phyloP scores from a whole-genome alignment of 2,797 vertebrate species.

The Macrochelys suwanniensis region DNA sequence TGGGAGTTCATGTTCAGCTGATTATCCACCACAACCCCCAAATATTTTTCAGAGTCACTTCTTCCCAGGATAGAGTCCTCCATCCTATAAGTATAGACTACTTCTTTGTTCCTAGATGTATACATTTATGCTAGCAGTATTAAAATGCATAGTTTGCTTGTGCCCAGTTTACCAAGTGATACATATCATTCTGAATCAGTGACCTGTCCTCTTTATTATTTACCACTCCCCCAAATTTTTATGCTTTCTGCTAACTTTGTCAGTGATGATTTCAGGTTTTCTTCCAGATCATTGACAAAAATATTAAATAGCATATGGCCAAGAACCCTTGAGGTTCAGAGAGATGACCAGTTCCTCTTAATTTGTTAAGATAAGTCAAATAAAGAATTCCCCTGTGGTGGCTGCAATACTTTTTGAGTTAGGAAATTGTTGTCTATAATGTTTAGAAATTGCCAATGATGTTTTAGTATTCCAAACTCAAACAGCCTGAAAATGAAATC shows the following conservation, averaged over 20 bases:
- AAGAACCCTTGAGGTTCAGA: background rate
- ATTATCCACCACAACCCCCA: background rate
- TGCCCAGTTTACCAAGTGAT: background rate
- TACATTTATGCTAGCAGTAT: background rate
- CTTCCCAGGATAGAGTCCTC: background rate
- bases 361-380: background rate
- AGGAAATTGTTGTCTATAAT: background rate
- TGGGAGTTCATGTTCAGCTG: background rate
- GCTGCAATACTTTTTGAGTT: background rate
- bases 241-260: background rate
- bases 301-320: background rate
- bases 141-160: background rate
- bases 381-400: background rate
- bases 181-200: background rate
- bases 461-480: background rate
- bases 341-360: background rate
- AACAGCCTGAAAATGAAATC: background rate
- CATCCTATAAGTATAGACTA: background rate
- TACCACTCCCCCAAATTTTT: background rate
- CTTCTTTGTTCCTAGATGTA: background rate
- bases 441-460: background rate
- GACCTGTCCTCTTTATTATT: background rate
- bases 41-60: background rate
- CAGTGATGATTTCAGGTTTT: background rate
- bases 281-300: background rate